Evolutionary conservation across 2,113 vertebrate genomes (phyloP).

Genomic region (Chaenocephalus aceratus): DNA sequence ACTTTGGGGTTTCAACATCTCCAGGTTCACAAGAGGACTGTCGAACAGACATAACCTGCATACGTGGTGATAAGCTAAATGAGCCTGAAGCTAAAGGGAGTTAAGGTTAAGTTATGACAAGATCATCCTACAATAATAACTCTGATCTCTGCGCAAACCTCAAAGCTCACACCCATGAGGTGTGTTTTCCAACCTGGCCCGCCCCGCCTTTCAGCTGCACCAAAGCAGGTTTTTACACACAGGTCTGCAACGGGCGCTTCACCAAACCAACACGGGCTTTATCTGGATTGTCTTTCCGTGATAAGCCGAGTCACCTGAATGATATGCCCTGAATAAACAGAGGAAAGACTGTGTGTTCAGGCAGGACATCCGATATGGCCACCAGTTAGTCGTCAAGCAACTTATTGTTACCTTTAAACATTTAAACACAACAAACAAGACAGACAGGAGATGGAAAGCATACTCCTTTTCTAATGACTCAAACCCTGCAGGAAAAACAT

Average conservation of each 20-base stretch:
- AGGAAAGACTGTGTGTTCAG: background rate
- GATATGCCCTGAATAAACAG: conserved; percentile 20
- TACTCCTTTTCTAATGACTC: background rate
- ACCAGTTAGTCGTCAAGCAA: too few relatives aligned
- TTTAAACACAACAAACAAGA: background rate
- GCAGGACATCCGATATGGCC: background rate
- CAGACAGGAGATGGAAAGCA: background rate
- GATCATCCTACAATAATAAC: background rate
- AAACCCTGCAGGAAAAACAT: too few relatives aligned
- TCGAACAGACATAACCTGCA: background rate
- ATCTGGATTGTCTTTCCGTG: conserved; percentile 14
- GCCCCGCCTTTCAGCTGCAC: background rate
- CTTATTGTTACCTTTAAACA: too few relatives aligned
- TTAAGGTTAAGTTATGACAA: conserved; percentile 3
- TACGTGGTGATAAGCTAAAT: background rate
- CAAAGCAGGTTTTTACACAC: background rate
- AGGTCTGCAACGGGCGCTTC: background rate
- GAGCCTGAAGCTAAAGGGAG: conserved; percentile 19
- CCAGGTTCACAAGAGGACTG: too few relatives aligned
- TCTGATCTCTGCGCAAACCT: conserved; percentile 4
- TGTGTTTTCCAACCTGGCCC: conserved; percentile 16
- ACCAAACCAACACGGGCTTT: conserved; percentile 10
- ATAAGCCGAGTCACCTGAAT: conserved; percentile 15
- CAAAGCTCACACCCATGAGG: conserved; percentile 36
- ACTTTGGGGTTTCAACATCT: too few relatives aligned